Percentiles rank a stretch among this genome's conserved stretches.
Conservation (phyloP, 23 tunicate species). For the Trididemnum nubilum region DNA sequence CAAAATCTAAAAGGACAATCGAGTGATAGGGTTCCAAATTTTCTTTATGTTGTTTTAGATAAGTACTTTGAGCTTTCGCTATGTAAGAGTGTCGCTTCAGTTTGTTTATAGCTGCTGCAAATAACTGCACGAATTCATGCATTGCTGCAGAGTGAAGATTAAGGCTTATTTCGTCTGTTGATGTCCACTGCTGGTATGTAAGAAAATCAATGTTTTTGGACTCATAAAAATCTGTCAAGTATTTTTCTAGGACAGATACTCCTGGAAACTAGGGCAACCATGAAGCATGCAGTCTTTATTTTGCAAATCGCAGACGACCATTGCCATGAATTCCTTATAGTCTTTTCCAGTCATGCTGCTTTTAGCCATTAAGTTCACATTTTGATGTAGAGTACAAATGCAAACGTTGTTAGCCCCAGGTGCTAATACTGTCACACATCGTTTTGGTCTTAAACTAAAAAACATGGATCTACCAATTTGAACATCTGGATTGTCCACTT, state of each 20-base stretch:
- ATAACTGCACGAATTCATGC: not conserved
- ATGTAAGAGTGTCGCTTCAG: not conserved
- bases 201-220: not conserved
- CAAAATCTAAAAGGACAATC: not conserved
- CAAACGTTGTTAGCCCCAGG: not conserved
- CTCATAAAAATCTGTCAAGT: not conserved
- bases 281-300: conserved; percentile 5
- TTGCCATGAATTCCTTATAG: conserved; percentile 10
- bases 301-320: conserved; percentile 8
- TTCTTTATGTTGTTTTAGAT: not conserved
- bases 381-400: conserved; percentile 21
- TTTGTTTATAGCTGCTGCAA: not conserved
- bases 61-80: not conserved
- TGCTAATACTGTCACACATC: conserved; percentile 1
- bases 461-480: not conserved
- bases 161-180: not conserved
- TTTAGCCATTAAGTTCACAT: conserved; percentile 4
- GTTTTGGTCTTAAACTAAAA: conserved; percentile 7
- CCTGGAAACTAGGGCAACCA: not conserved
- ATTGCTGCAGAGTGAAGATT: not conserved
- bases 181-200: conserved; percentile 16
- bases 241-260: not conserved
- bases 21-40: not conserved
- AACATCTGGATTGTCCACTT: not conserved
- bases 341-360: not conserved